A percentile compares a stretch with the other conserved stretches of the same genome.
Evolutionary conservation across 2,888 invertebrate species (phyloP).

Genomic region (Trichopoda pennipes): DNA sequence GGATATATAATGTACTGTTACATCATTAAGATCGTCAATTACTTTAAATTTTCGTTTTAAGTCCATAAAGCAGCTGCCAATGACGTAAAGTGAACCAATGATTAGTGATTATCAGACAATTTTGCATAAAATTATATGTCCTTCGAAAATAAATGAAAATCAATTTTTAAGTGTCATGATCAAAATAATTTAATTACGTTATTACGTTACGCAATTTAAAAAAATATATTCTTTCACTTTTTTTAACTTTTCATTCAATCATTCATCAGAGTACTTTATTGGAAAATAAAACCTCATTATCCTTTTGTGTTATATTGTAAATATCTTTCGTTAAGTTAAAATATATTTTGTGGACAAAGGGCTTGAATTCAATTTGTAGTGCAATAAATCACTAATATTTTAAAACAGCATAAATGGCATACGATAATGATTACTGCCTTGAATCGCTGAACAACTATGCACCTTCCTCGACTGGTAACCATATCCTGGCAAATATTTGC

Average conservation of each 20-base stretch:
- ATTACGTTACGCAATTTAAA: too few species aligned
- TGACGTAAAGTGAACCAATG: too few species aligned
- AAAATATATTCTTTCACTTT: neutral
- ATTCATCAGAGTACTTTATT: constrained; percentile 34
- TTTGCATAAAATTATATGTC: too few species aligned
- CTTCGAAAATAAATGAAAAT: too few species aligned
- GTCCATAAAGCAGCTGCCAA: too few species aligned
- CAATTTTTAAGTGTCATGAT: too few species aligned
- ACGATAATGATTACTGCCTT: constrained; percentile 43
- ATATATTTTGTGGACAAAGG: constrained; percentile 47
- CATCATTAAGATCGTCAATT: too few species aligned
- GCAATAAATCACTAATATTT: constrained; percentile 67
- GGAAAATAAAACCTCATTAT: constrained; percentile 48
- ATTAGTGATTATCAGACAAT: too few species aligned
- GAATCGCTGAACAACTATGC: constrained; percentile 44
- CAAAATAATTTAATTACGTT: too few species aligned
- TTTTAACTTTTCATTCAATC: constrained; percentile 7
- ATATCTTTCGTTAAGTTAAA: neutral
- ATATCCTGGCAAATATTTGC: constrained; percentile 76
- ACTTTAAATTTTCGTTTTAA: too few species aligned
- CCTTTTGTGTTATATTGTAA: neutral
- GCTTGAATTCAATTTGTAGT: constrained; percentile 67
- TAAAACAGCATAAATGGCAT: constrained; percentile 22
- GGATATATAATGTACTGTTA: too few species aligned
- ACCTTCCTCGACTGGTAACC: constrained; percentile 35